Evolutionary conservation across 53 echinoderm and acorn worm genomes (phyloP).

Genomic region (Antedon mediterranea): DNA sequence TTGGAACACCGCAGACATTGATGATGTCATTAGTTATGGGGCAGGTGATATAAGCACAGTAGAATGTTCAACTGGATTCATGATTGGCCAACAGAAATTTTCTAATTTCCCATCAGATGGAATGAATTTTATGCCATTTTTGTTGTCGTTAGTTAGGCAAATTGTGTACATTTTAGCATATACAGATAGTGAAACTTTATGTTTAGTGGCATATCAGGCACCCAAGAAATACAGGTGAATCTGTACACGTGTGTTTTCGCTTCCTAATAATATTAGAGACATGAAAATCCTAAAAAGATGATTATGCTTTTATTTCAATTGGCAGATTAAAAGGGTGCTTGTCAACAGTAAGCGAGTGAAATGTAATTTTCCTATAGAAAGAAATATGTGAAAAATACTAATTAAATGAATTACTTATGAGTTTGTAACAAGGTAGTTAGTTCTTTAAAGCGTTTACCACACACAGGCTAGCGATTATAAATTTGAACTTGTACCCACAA

Average conservation of each 20-base stretch:
- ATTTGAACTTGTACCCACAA: constrained; percentile 70
- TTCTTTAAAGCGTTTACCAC: too few species aligned
- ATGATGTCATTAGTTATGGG: constrained; percentile 52
- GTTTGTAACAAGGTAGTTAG: too few species aligned
- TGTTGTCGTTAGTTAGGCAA: neutral
- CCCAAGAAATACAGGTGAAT: neutral
- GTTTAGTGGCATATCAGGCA: neutral
- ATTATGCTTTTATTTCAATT: too few species aligned
- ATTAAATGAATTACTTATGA: too few species aligned
- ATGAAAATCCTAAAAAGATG: too few species aligned
- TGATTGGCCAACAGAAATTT: constrained; percentile 30
- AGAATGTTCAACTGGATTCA: constrained; percentile 52
- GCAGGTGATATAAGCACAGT: constrained; percentile 31
- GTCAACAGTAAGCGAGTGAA: too few species aligned
- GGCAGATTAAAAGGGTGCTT: too few species aligned
- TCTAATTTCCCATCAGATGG: neutral
- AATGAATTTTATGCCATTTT: neutral
- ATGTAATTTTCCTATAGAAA: too few species aligned
- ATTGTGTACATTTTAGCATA: neutral
- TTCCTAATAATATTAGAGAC: too few species aligned
- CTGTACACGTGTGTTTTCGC: too few species aligned
- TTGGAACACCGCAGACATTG: constrained; percentile 66
- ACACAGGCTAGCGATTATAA: constrained; percentile 25
- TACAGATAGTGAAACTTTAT: neutral
- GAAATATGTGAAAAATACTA: too few species aligned